Conservation (phyloP, 2,888 invertebrate species). For the Ochropacha duplaris region DNA sequence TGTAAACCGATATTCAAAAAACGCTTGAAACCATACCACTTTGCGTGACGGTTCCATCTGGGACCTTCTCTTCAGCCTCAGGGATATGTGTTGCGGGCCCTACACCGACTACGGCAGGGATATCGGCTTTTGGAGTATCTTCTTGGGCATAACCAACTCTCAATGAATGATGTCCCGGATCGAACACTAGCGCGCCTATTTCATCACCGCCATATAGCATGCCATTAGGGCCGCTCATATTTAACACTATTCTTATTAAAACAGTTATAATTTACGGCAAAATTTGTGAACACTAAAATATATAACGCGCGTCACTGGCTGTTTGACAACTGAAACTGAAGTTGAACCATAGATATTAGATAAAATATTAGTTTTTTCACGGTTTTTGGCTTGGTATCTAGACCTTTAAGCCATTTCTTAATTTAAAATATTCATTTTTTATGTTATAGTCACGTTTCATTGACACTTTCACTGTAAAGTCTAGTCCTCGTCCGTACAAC, state of each 20-base stretch:
- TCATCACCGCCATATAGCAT: constrained; percentile 98
- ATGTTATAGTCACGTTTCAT: no score
- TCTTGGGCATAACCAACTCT: constrained; percentile 98
- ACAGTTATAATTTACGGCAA: background rate
- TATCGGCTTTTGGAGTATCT: constrained; percentile 99
- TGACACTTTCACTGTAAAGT: no score
- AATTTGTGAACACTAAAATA: background rate
- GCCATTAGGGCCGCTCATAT: constrained; percentile 81
- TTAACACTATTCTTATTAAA: constrained; percentile 9
- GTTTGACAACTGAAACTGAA: background rate
- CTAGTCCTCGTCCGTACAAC: no score
- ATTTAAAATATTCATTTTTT: no score
- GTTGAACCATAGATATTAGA: no score
- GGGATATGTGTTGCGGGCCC: constrained; percentile 87
- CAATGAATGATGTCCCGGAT: constrained; percentile 90
- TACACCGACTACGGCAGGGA: constrained; percentile 95
- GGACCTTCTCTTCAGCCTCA: constrained; percentile 89
- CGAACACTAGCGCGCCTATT: constrained; percentile 98
- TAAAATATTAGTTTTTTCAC: no score
- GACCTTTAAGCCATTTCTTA: no score
- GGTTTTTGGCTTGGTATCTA: no score
- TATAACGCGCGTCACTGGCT: background rate
- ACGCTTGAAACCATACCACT: constrained; percentile 52
- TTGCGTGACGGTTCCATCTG: constrained; percentile 87
- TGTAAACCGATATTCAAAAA: no score